Percentiles rank a stretch among this genome's conserved stretches.
These are phyloP conservation scores for Congeria kusceri DNA, from an alignment of 2,888 invertebrate genomes.

Conservation along the genomic window DNA sequence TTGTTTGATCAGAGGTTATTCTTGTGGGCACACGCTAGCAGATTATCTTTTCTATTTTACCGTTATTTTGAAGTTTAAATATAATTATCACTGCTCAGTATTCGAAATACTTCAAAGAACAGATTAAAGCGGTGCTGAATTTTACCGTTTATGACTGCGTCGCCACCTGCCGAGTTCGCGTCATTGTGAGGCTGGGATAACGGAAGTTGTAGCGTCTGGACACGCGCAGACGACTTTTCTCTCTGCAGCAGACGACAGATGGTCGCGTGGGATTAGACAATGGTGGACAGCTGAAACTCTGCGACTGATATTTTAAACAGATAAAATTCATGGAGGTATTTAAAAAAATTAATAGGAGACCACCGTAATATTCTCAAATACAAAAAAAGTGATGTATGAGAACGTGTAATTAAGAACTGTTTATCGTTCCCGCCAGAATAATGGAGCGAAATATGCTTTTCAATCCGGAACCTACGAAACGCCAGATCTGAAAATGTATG, in stretches of 20 bases:
- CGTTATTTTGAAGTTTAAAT: constrained; percentile 37
- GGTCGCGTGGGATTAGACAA: background rate
- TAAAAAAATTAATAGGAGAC: no score
- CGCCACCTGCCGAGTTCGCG: constrained; percentile 41
- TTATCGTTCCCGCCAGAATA: no score
- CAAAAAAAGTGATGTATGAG: no score
- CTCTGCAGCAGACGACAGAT: constrained; percentile 14
- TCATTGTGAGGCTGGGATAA: constrained; percentile 32
- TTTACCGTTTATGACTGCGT: constrained; percentile 24
- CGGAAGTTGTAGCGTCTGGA: constrained; percentile 16
- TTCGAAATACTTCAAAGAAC: constrained; percentile 29
- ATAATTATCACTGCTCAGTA: constrained; percentile 19
- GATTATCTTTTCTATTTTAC: constrained; percentile 23
- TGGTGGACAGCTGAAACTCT: no score
- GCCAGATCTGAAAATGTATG: no score
- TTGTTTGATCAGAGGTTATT: constrained; percentile 30
- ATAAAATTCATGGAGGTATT: no score
- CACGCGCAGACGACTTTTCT: constrained; percentile 2
- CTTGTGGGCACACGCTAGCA: constrained; percentile 6
- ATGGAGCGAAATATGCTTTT: no score
- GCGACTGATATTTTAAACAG: no score
- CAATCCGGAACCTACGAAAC: no score
- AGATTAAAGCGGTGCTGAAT: constrained; percentile 25
- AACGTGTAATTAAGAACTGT: no score
- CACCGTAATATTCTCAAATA: no score